phyloP scores from a whole-genome alignment of 2,113 vertebrate species.

The Hippoglossus stenolepis region DNA sequence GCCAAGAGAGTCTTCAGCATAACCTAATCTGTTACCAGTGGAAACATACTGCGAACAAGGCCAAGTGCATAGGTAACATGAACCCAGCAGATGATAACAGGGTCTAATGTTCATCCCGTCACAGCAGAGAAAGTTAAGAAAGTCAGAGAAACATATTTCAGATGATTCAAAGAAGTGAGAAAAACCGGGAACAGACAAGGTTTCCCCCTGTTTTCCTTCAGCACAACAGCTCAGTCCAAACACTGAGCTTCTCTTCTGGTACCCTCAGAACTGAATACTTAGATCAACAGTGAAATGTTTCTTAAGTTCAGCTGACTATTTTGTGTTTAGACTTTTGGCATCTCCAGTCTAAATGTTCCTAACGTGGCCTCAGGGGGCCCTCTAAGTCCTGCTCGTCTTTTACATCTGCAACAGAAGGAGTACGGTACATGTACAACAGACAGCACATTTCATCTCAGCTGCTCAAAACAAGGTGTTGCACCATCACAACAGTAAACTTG shows the following conservation, averaged over 20 bases:
- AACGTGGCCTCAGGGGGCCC: neutral
- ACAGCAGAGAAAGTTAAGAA: neutral
- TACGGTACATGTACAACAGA: neutral
- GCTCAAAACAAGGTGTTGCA: no score
- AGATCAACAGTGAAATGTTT: neutral
- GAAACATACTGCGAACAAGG: neutral
- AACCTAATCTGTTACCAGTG: no score
- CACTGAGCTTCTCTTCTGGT: neutral
- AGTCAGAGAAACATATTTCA: neutral
- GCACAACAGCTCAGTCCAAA: no score
- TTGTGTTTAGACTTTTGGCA: slow-evolving; percentile 3
- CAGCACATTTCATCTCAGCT: neutral
- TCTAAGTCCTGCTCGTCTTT: slow-evolving; percentile 8
- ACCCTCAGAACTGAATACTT: no score
- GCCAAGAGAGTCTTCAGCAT: no score
- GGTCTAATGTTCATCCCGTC: neutral
- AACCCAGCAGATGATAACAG: neutral
- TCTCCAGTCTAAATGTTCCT: neutral
- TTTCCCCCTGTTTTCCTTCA: neutral
- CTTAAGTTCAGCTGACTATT: neutral
- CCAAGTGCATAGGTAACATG: neutral
- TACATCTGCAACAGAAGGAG: neutral
- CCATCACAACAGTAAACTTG: no score
- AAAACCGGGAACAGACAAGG: neutral
- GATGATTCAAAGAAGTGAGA: neutral